Evolutionary conservation across 2,888 invertebrate species (phyloP).

Genomic region (Drosophila merina): DNA sequence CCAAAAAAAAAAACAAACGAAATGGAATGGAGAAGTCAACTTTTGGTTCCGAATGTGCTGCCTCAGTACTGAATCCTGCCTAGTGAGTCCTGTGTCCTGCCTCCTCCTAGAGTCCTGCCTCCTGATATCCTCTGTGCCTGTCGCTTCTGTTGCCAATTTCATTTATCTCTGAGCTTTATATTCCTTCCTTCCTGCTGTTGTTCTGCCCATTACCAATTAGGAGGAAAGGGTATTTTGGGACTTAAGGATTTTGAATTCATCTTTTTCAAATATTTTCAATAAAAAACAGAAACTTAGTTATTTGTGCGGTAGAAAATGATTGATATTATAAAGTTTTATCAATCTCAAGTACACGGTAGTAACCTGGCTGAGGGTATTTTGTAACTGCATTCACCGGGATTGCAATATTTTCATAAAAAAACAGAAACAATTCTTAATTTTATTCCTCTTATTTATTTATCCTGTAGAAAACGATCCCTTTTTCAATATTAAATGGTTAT

Average conservation of each 20-base stretch:
- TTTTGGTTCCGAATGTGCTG: constrained; percentile 24
- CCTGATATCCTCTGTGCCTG: constrained; percentile 40
- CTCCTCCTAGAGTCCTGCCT: constrained; percentile 18
- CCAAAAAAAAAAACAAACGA: constrained; percentile 29
- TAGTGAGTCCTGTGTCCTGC: background rate
- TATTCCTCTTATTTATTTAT: no score
- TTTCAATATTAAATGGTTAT: no score
- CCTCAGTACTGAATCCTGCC: background rate
- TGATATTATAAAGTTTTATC: background rate
- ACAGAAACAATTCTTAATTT: no score
- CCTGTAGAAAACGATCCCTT: no score
- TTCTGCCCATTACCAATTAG: constrained; percentile 2
- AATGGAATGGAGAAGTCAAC: constrained; percentile 49
- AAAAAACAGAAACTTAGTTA: no score
- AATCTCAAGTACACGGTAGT: background rate
- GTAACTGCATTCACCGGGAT: no score
- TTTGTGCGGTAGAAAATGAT: no score
- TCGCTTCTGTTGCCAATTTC: constrained; percentile 68
- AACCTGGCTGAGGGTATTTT: no score
- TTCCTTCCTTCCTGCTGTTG: constrained; percentile 27
- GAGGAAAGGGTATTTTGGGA: constrained; percentile 4
- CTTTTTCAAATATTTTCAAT: no score
- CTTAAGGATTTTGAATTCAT: background rate
- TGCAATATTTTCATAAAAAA: no score
- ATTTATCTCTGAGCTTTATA: constrained; percentile 68